phyloP scores from a whole-genome alignment of 1,140 invertebrate genomes.

The Cyrtorhinus lividipennis region DNA sequence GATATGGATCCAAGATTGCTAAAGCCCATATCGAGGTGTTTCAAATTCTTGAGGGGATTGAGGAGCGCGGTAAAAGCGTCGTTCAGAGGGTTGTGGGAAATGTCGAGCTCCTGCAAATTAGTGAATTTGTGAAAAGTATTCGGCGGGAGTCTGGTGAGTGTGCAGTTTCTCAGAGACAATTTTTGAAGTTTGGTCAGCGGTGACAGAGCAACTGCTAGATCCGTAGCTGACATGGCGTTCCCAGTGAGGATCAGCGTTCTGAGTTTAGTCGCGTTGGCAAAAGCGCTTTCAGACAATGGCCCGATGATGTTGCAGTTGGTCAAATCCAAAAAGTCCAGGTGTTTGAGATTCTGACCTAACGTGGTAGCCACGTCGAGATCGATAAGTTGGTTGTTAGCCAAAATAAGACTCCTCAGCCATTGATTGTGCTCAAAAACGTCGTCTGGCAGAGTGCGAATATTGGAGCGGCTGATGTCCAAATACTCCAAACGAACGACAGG shows the following conservation, averaged over 20 bases:
- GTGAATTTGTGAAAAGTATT: constrained; percentile 46
- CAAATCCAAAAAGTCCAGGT: constrained; percentile 49
- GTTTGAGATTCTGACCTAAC: constrained; percentile 46
- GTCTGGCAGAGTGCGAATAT: constrained; percentile 43
- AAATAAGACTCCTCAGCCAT: constrained; percentile 44
- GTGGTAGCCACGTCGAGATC: constrained; percentile 47
- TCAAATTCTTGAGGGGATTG: constrained; percentile 46
- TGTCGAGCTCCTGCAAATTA: constrained; percentile 33
- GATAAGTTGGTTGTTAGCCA: constrained; percentile 48
- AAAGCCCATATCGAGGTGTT: constrained; percentile 58
- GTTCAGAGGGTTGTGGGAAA: constrained; percentile 31
- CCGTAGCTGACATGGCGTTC: constrained; percentile 49
- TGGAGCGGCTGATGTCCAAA: constrained; percentile 44
- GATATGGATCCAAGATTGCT: constrained; percentile 49
- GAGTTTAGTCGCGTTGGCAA: constrained; percentile 49
- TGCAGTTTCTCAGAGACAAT: constrained; percentile 49
- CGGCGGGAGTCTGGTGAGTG: constrained; percentile 43
- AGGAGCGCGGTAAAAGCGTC: constrained; percentile 50
- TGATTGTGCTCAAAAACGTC: constrained; percentile 49
- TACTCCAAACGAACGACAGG: constrained; percentile 43
- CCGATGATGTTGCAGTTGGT: constrained; percentile 52
- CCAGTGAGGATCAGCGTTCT: constrained; percentile 47
- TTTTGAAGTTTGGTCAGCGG: constrained; percentile 47
- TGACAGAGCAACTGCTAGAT: constrained; percentile 46
- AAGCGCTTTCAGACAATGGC: constrained; percentile 48